Evolutionary conservation across 1,140 invertebrate species (phyloP), one percentile per base, ranked within the genome.

Genomic region (Steinernema feltiae): DNA sequence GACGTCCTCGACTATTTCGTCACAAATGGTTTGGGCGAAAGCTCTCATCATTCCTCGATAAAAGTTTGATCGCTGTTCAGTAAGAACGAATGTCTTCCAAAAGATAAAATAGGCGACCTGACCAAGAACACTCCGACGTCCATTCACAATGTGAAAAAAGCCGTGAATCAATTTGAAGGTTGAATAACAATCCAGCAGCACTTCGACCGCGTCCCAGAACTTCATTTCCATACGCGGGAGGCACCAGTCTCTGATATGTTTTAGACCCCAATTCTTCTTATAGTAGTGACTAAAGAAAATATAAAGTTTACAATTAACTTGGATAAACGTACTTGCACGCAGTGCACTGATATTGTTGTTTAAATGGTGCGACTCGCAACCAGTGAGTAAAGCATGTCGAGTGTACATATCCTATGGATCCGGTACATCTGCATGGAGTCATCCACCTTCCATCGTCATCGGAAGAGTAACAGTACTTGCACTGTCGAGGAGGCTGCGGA

Each of bases 81-180:
- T 80, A 30, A 82, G 79, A 46, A 81, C 79, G 48, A 81, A 81
- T 15, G 81, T 53, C 53, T 80, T 82, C 79, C 79, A 81, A 21
- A 81, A 82, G 24, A 82, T 32, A 29, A 80, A 79, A 46, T 83
- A 82, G 32, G 30, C 73, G 15, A 81, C 46, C 46, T 74, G 73
- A 27, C 71, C 76, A 46, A 81, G 46, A 3, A 81, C 32, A n/a
- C 71, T 74, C 32, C 73, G 70, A 7, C 35, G 79, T 0, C 79
- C 79, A 17, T 77, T 27, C n/a, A 75, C 17, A 29, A 30, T 1
- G 17, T 1, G 12, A 31, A 73, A 21, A 75, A 30, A 32, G 24
- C 71, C 48, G 48, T 77, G 80, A 21, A 81, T 69, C 15, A 81
- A 35, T 32, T 76, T 79, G 7, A 80, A 0, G 3, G 79, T 81